Evolutionary conservation across 2,797 vertebrate species (phyloP).

Genomic region (Syngnathus acus): DNA sequence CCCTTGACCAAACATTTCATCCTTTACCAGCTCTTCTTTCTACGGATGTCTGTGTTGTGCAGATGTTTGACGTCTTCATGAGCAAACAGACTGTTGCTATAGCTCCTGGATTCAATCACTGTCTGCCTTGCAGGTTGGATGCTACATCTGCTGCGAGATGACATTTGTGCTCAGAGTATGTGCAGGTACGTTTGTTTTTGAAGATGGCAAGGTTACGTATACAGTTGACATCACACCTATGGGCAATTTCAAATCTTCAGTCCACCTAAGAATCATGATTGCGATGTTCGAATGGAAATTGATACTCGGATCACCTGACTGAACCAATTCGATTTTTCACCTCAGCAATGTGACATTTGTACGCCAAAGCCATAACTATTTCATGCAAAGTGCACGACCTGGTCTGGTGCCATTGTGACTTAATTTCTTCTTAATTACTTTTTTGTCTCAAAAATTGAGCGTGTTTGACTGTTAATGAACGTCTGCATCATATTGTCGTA

Average conservation of each 20-base stretch:
- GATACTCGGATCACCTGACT: too few species aligned
- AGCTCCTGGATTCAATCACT: conserved; percentile 47
- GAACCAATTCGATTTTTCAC: not conserved
- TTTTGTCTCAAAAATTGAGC: conserved; percentile 19
- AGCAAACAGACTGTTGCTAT: conserved; percentile 32
- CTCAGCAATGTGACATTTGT: not conserved
- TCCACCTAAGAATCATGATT: too few species aligned
- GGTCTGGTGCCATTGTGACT: not conserved
- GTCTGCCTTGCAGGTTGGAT: conserved; percentile 29
- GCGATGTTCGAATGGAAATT: too few species aligned
- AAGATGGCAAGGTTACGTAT: too few species aligned
- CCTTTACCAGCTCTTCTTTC: conserved; percentile 48
- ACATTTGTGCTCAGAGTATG: conserved; percentile 28
- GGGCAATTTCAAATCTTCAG: too few species aligned
- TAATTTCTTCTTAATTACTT: conserved; percentile 11
- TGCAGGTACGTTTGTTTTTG: not conserved
- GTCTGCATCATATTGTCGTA: conserved; percentile 9
- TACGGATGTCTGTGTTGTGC: conserved; percentile 28
- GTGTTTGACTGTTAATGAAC: conserved; percentile 35
- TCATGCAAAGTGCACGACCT: not conserved
- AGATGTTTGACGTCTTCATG: conserved; percentile 47
- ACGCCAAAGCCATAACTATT: not conserved
- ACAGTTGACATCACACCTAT: too few species aligned
- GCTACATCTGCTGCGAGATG: conserved; percentile 21
- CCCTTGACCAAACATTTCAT: conserved; percentile 46